Evolutionary conservation across 1,140 invertebrate species (phyloP), one percentile per base, ranked within the genome.

Genomic region (Lordiphosa collinella): DNA sequence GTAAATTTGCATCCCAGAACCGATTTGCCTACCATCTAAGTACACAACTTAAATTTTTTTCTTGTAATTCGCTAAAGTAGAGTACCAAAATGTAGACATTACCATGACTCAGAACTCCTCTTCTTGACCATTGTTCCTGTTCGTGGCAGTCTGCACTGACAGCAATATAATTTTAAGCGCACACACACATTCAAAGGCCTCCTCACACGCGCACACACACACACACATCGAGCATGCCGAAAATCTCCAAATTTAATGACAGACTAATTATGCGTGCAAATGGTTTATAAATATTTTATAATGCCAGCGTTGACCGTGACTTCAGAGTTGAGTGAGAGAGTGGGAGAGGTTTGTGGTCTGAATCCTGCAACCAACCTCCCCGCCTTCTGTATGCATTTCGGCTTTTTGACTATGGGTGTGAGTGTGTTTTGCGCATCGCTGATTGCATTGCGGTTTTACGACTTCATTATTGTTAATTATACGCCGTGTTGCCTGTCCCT

Each of bases 381-480:
- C 8, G 9, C 3, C 12, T 38, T 51, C 58, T 55, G 41, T 66
- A 11, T 55, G 53, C 68, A 22, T 50, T 75, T 75, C 63, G 65
- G 70, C 76, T 80, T 79, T 61, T 65, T 35, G 49, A 57, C 76
- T 69, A 48, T 40, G 56, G 50, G 56, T 51, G 37, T 59, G 40
- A 67, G 71, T 68, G 68, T 84, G 79, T 78, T 84, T 84, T 85
- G 78, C 78, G 78, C 78, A 85, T 84, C 73, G 72, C 73, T 84
- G 78, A 84, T 84, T 84, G 78, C 78, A 78, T 78, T 84, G 78
- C 79, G 79, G 78, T 84, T 85, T 84, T 73, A 84, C 73, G 78
- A 84, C 73, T 84, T 84, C 79, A 85, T 84, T 84, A 84, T 84
- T 84, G 78, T 85, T 85, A 84, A 84, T 85, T 78, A 84, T 78